Evolutionary conservation across 1,140 invertebrate genomes (phyloP), one percentile per base, ranked within the genome.

Genomic region (Bombus polaris): DNA sequence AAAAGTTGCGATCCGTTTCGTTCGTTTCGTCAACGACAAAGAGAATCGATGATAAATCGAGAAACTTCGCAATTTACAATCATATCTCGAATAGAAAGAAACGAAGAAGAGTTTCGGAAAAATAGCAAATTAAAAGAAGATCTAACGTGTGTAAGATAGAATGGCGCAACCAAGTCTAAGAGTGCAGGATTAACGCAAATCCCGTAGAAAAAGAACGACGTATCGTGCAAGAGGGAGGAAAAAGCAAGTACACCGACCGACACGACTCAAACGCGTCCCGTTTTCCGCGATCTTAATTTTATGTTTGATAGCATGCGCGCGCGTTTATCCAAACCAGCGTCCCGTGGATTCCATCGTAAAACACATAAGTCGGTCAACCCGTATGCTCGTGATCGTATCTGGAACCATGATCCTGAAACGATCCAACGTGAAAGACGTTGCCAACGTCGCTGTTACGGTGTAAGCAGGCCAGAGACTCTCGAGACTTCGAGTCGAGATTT

Each of bases 261-360:
- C 47, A 15, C 39, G 39, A 71, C 47, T 81, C 68, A 32, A 72
- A 57, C 68, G 47, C 37, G 79, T 71, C 79, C 79, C 28, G 37
- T 57, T 72, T 81, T 59, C 47, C 47, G 59, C 37, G 59, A 83
- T 83, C 81, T 76, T 83, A 83, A 83, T 83, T 83, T 83, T 53
- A 83, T 66, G 68, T 76, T 76, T 75, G 32, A 65, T 53, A 42
- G 59, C 71, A 32, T 66, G 72, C 44, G 53, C 59, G 72, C 81
- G 39, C 71, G 74, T 82, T 59, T 28, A 75, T 82, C 42, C 72
- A 39, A 37, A 35, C 12, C 44, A 32, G 25, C 74, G 47, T 32
- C 37, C 3, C 3, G 15, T 53, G 71, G 25, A 65, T 39, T 42
- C 35, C 72, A 6, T 37, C 71, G 81, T 37, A 62, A 53, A 74